Evolutionary conservation across 2,113 vertebrate genomes (phyloP).

Genomic region (Peromyscus leucopus): DNA sequence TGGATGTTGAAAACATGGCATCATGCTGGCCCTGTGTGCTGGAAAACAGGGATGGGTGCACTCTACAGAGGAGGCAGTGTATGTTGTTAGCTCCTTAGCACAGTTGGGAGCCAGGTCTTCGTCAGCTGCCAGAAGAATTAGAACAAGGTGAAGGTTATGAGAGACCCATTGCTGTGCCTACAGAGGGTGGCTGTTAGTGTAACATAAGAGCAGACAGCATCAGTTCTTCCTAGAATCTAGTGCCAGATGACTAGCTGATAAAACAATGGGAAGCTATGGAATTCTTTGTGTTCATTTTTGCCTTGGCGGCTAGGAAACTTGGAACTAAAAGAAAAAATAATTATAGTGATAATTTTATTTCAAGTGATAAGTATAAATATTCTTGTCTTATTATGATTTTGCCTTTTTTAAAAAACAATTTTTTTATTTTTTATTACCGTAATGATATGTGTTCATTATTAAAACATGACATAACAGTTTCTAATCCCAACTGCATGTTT

Average conservation of each 20-base stretch:
- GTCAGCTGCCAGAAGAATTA: neutral
- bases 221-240: neutral
- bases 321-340: slow-evolving; percentile 26
- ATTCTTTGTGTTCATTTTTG: slow-evolving; percentile 29
- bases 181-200: neutral
- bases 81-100: neutral
- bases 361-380: neutral
- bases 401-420: neutral
- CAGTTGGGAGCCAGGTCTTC: neutral
- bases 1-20: neutral
- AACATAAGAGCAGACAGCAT: neutral
- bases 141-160: neutral
- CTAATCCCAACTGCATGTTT: neutral
- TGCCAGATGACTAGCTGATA: neutral
- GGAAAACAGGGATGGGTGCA: neutral
- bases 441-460: neutral
- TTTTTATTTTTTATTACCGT: slow-evolving; percentile 5
- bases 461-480: slow-evolving; percentile 1
- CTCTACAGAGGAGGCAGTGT: neutral
- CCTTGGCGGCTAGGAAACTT: neutral
- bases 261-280: neutral
- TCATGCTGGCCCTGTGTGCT: neutral
- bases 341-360: slow-evolving; percentile 52
- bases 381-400: slow-evolving; percentile 41
- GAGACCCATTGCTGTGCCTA: neutral